Evolutionary conservation across 2,888 invertebrate species (phyloP), one percentile per base, ranked within the genome.

Genomic region (Ormia ochracea): DNA sequence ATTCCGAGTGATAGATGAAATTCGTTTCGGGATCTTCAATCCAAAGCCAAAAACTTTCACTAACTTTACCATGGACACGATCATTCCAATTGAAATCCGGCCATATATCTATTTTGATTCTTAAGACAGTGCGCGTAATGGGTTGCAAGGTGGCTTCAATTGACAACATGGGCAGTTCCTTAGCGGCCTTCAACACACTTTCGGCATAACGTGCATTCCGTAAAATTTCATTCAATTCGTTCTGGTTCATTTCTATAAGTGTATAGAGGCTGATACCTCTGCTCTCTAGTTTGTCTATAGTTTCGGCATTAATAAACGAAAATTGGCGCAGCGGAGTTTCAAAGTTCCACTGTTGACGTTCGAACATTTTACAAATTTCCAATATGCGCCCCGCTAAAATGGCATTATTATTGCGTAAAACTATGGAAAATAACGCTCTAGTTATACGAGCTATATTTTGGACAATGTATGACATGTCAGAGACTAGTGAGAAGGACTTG

Each of bases 1-100:
- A 94, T 88, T 99, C 99, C 68, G 96, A 95, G 89, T 99, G 99
- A 89, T 99, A 98, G 89, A 99, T 98, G 83, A 94, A 94, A 87
- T 98, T 97, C 61, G 93, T 95, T 43, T 96, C 96, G 0, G 98
- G 96, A 90, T 99, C 98, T 89, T 99, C 98, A 31, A 99, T 95
- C 97, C 99, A 98, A 77, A 99, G 93, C 96, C 98, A 99, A 90
- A 98, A 99, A 0, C 96, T 93, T 89, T 98, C 97, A 0, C 95
- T 93, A 0, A 93, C 93, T 88, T 94, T 94, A 0, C 98, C 96
- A 87, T 98, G 98, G 54, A 97, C 92, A 83, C 92, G 93, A 87
- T 97, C 96, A 85, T 96, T 96, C 98, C 98, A 98, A 78, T 92
- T 93, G 84, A 93, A 93, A 83, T 93, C 93, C 0, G 98, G 94